Conservation (phyloP, 1,140 invertebrate species). For the Sminthurinus signatus region DNA sequence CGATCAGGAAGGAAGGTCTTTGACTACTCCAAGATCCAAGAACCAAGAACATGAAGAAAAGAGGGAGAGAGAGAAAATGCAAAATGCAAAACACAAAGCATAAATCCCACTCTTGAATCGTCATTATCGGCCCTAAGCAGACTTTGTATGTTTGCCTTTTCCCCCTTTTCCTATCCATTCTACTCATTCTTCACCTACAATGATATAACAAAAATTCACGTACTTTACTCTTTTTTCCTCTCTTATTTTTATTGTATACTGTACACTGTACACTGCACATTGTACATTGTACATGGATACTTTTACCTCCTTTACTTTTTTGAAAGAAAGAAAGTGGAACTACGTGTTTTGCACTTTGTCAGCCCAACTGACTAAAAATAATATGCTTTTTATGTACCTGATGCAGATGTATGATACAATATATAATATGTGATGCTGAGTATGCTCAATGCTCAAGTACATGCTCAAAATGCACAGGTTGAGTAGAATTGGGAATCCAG, state of each 20-base stretch:
- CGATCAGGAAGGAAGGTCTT: background rate
- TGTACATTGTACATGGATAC: too few species aligned
- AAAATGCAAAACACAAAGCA: background rate
- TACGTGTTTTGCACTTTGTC: too few species aligned
- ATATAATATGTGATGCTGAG: background rate
- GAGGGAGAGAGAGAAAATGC: background rate
- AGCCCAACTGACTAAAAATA: too few species aligned
- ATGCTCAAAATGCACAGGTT: too few species aligned
- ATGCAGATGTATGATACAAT: background rate
- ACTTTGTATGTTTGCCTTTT: background rate
- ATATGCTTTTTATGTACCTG: too few species aligned
- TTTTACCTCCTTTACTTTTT: background rate
- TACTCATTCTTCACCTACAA: background rate
- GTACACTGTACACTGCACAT: background rate
- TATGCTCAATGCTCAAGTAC: background rate
- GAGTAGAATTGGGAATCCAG: too few species aligned
- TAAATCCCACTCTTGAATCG: conserved; percentile 10
- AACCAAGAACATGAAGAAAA: background rate
- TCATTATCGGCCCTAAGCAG: conserved; percentile 10
- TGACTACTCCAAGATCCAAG: too few species aligned
- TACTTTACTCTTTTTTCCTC: too few species aligned
- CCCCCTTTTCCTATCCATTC: background rate
- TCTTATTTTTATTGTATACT: too few species aligned
- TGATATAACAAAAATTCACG: too few species aligned
- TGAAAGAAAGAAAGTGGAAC: too few species aligned